Evolutionary conservation across 2,113 vertebrate genomes (phyloP).

Genomic region (Sebastes fasciatus): DNA sequence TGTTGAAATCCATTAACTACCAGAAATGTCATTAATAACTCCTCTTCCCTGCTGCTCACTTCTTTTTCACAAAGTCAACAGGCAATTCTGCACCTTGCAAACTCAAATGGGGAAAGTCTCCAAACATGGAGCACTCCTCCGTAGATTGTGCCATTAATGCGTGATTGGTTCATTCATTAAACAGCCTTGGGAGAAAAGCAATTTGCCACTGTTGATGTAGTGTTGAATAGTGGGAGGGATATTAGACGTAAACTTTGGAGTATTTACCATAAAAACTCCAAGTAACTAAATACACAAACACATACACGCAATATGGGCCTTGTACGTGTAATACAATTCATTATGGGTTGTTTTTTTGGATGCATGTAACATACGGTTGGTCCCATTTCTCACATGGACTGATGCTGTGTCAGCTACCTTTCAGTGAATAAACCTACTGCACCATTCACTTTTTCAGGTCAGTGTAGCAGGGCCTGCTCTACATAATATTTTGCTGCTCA

Average conservation of each 20-base stretch:
- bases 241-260: constrained; percentile 1
- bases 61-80: constrained; percentile 9
- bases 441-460: background rate
- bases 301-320: background rate
- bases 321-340: background rate
- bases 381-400: background rate
- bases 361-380: background rate
- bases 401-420: constrained; percentile 4
- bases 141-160: constrained; percentile 31
- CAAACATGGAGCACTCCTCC: constrained; percentile 17
- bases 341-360: background rate
- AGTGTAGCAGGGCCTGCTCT: background rate
- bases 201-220: constrained; percentile 26
- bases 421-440: background rate
- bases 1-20: background rate
- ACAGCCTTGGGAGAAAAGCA: constrained; percentile 27
- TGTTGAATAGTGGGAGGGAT: constrained; percentile 7
- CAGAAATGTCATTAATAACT: background rate
- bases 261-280: constrained; percentile 1
- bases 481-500: background rate
- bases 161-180: constrained; percentile 41
- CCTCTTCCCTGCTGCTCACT: background rate
- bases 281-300: background rate
- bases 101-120: constrained; percentile 9
- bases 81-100: background rate